Evolutionary conservation across 92 coral and sea anemone species (phyloP).

Genomic region (Actinostola sp.): DNA sequence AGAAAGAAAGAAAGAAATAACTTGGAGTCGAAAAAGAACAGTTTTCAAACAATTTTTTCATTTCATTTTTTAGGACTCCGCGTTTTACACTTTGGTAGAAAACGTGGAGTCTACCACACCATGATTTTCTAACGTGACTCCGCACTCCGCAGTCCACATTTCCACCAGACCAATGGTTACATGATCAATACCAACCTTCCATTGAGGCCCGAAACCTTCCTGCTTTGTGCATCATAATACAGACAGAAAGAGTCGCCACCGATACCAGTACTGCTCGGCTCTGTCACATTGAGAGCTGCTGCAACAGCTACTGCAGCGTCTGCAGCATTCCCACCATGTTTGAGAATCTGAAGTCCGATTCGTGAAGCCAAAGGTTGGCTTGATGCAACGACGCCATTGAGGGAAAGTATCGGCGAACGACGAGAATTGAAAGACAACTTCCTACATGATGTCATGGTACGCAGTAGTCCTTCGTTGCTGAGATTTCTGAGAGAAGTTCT

Average conservation of each 20-base stretch:
- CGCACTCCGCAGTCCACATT: too few relatives aligned
- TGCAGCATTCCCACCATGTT: conserved; percentile 93
- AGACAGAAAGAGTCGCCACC: conserved; percentile 98
- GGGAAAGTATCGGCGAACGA: conserved; percentile 87
- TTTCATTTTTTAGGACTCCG: too few relatives aligned
- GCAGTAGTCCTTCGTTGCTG: too few relatives aligned
- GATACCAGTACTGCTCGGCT: conserved; percentile 92
- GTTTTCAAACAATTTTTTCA: too few relatives aligned
- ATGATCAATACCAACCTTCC: conserved; percentile 89
- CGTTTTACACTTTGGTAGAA: too few relatives aligned
- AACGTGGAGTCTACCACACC: too few relatives aligned
- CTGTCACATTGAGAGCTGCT: conserved; percentile 91
- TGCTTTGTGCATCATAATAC: conserved; percentile 79
- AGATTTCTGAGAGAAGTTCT: too few relatives aligned
- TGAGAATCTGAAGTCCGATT: conserved; percentile 77
- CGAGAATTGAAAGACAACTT: conserved; percentile 65
- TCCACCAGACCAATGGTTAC: too few relatives aligned
- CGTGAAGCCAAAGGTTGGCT: conserved; percentile 91
- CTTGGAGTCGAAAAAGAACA: too few relatives aligned
- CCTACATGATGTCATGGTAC: not conserved
- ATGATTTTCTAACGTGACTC: too few relatives aligned
- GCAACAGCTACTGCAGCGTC: conserved; percentile 97
- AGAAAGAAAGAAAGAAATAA: too few relatives aligned
- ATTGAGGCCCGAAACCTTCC: conserved; percentile 81
- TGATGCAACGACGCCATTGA: conserved; percentile 85